A percentile compares a stretch with the other conserved stretches of the same genome.
Evolutionary conservation across 2,797 vertebrate genomes (phyloP).

Genomic region (Tachyglossus aculeatus): DNA sequence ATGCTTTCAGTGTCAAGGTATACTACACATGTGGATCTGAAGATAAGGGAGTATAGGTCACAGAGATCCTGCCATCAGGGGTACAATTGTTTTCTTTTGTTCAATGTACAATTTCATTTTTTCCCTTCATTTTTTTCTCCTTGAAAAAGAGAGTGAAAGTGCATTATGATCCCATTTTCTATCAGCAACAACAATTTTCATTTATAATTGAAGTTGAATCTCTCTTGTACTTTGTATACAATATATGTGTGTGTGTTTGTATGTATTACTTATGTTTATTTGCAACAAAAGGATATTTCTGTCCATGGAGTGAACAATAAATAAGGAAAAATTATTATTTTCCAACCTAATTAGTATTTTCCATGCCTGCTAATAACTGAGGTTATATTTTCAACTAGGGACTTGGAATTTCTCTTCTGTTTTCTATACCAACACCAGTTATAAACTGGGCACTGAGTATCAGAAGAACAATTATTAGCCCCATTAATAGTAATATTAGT

Average conservation of each 20-base stretch:
- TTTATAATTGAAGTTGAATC: conserved; percentile 37
- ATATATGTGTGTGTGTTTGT: background rate
- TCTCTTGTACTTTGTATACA: conserved; percentile 38
- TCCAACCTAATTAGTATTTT: conserved; percentile 9
- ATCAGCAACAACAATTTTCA: conserved; percentile 1
- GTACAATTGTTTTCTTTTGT: conserved; percentile 48
- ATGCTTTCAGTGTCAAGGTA: conserved; percentile 57
- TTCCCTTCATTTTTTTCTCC: conserved; percentile 22
- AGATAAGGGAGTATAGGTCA: conserved; percentile 46
- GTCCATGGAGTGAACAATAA: conserved; percentile 20
- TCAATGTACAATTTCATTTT: conserved; percentile 22
- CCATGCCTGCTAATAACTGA: background rate
- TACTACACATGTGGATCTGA: conserved; percentile 43
- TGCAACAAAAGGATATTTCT: background rate
- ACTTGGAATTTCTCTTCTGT: background rate
- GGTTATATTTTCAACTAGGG: background rate
- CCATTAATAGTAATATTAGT: no score
- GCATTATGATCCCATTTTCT: conserved; percentile 43
- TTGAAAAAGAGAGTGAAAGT: conserved; percentile 36
- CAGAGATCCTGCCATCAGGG: conserved; percentile 34
- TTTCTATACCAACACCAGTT: no score
- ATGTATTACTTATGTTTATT: conserved; percentile 30
- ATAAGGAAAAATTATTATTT: conserved; percentile 18
- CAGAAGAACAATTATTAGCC: no score
- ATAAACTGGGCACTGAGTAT: no score